Base-by-base conservation (phyloP, 23 tunicate species). In the Halocynthia aurantium region DNA sequence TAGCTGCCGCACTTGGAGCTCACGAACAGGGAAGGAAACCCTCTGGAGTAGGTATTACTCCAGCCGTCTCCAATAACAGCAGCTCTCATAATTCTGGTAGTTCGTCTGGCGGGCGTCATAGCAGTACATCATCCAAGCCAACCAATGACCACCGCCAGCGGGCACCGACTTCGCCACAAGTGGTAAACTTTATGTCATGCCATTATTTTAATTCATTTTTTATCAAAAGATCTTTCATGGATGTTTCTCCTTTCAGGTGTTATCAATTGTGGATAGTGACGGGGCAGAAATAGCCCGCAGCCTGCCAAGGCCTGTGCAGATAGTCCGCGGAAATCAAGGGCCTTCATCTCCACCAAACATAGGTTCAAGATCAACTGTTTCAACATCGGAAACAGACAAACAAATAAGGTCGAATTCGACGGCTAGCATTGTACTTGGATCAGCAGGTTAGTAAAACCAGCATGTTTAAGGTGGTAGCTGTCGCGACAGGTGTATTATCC, bases 221-320 rank as follows among this genome's bases (percentile, higher is more conserved):
- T 31, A 31, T 31, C 4, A 31, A 31, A 31, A 31, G 44, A 31
- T 31, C 44, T 31, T 31, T 31, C 4, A 31, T 31, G 44, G 1
- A 31, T 31, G 44, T 31, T 31, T 0, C 44, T n/a, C 15, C 31
- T 20, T 65, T 11, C 31, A 65, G 70, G 70, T 65, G 15, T 49
- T 65, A 40, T 65, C 70, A 5, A 65, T 65, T 8, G 70, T 65
- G 10, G 70, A 65, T 65, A 65, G 70, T 65, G 70, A 65, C 17
- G 70, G 70, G 31, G 70, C 70, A 10, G 70, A 65, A 15, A 65
- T 65, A 10, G 70, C 70, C 22, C 22, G 70, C 10, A 65, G 70
- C 31, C 31, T 65, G 19, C 70, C 70, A 0, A 65, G 70, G 19
- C 70, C 70, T 65, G 70, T 65, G 10, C 70, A 65, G 31, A 65